Evolutionary conservation across 2,113 vertebrate species (phyloP).

Genomic region (Ageneiosus marmoratus): DNA sequence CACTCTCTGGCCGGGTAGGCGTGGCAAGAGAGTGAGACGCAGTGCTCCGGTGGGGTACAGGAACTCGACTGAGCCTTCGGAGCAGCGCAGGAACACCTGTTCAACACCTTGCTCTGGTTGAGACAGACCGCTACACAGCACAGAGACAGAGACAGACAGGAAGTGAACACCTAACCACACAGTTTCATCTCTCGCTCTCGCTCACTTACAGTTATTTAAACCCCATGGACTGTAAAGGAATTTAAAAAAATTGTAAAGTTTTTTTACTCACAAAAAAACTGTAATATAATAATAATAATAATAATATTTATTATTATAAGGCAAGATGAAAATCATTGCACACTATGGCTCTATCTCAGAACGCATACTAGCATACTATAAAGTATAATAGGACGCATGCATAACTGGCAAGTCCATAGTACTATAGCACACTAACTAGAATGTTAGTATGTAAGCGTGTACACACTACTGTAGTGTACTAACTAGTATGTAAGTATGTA

Average conservation of each 20-base stretch:
- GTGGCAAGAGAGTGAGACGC: slow-evolving; percentile 81
- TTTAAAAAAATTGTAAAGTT: neutral
- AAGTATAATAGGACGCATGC: neutral
- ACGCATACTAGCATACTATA: neutral
- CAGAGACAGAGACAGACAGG: neutral
- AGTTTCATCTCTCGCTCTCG: neutral
- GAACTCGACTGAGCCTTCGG: slow-evolving; percentile 86
- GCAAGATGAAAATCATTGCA: neutral
- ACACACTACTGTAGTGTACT: too few species aligned
- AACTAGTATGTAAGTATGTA: too few species aligned
- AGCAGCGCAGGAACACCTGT: slow-evolving; percentile 85
- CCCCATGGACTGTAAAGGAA: neutral
- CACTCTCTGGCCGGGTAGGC: slow-evolving; percentile 62
- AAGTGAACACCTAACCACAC: neutral
- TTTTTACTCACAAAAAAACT: neutral
- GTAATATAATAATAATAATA: neutral
- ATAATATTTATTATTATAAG: neutral
- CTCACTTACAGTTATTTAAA: neutral
- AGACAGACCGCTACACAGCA: slow-evolving; percentile 79
- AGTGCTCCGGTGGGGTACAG: slow-evolving; percentile 87
- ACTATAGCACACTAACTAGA: neutral
- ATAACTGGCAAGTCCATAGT: neutral
- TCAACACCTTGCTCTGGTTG: slow-evolving; percentile 87
- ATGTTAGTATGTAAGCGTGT: neutral
- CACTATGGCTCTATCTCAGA: neutral